phyloP scores from a whole-genome alignment of 2,113 vertebrate species.

The Dicaeum eximium region DNA sequence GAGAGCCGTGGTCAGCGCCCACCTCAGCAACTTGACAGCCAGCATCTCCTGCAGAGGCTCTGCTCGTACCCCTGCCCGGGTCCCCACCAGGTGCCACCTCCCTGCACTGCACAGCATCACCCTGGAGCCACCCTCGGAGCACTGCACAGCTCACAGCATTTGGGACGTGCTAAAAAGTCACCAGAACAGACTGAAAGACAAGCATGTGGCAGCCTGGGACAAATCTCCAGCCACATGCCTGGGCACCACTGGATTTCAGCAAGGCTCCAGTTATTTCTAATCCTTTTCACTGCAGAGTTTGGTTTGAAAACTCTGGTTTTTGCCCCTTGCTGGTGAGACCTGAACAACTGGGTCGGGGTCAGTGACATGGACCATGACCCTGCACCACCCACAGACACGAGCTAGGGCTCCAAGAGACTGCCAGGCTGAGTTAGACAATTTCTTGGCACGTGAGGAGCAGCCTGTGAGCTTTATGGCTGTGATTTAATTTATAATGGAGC shows the following conservation, averaged over 20 bases:
- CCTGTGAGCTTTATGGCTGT: not conserved
- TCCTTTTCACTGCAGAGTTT: not conserved
- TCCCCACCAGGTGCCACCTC: not conserved
- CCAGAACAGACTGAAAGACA: not conserved
- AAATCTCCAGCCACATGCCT: not conserved
- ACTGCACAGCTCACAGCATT: not conserved
- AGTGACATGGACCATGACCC: rapidly evolving
- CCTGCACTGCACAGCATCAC: not conserved
- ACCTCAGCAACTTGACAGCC: not conserved
- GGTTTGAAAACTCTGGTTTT: not conserved
- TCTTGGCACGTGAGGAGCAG: not conserved
- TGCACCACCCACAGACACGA: rapidly evolving
- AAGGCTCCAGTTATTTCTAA: not conserved
- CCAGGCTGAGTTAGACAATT: not conserved
- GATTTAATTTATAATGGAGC: not conserved
- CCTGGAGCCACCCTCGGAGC: not conserved
- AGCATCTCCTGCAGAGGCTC: not conserved
- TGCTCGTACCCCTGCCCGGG: rapidly evolving
- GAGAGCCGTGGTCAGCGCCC: not conserved
- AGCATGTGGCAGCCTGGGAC: not conserved
- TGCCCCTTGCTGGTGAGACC: not conserved
- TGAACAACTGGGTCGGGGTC: not conserved
- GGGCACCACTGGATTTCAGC: not conserved
- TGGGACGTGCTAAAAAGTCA: not conserved
- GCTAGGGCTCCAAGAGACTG: not conserved